Evolutionary conservation across 2,113 vertebrate genomes (phyloP).

Genomic region (Castor canadensis): DNA sequence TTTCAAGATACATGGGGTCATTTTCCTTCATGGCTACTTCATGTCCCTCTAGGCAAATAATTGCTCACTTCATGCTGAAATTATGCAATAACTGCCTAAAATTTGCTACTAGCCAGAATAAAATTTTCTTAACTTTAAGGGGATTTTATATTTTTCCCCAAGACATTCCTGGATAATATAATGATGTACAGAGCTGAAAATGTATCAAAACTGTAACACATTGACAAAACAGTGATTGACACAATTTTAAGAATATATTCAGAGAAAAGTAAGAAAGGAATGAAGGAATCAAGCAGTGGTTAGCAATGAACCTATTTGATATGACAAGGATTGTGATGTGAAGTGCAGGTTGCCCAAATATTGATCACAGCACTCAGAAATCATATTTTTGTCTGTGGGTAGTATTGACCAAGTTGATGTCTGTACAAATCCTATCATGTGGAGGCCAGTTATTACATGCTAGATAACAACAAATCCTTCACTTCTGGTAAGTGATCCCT

Average conservation of each 20-base stretch:
- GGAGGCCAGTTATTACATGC: background rate
- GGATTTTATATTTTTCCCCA: slow-evolving; percentile 44
- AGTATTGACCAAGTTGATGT: slow-evolving; percentile 4
- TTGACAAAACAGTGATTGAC: slow-evolving; percentile 40
- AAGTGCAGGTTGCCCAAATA: slow-evolving; percentile 24
- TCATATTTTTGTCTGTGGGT: slow-evolving; percentile 3
- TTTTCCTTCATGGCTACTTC: slow-evolving; percentile 76
- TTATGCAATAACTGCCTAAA: slow-evolving; percentile 66
- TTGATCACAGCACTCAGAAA: slow-evolving; percentile 39
- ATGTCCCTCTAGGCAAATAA: slow-evolving; percentile 75
- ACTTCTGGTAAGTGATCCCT: background rate
- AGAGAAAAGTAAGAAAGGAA: background rate
- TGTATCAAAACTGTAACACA: background rate
- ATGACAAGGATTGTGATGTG: background rate
- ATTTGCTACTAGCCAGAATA: slow-evolving; percentile 71
- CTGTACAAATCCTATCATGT: slow-evolving; percentile 22
- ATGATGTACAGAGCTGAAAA: background rate
- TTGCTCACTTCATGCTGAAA: slow-evolving; percentile 61
- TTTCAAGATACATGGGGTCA: slow-evolving; percentile 74
- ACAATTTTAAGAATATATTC: background rate
- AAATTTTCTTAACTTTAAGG: slow-evolving; percentile 72
- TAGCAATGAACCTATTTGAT: background rate
- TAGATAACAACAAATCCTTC: background rate
- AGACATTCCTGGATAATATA: background rate
- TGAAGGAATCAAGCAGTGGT: background rate